These are phyloP conservation scores for Cephonodes hylas DNA, from an alignment of 2,888 invertebrate genomes.

Conservation along the genomic window DNA sequence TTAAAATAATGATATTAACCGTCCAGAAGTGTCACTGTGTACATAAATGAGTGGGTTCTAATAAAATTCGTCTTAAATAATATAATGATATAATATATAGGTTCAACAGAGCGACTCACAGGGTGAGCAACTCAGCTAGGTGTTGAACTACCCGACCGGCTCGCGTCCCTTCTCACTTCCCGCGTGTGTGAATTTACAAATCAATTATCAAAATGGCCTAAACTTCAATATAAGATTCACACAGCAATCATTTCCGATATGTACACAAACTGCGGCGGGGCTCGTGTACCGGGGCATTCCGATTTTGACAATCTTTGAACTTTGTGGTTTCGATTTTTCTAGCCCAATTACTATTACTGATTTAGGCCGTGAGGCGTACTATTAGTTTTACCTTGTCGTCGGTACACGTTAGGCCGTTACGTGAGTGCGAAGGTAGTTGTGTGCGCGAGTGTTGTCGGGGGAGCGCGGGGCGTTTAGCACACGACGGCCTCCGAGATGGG, in stretches of 20 bases:
- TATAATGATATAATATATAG: constrained; percentile 44
- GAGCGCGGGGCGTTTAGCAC: constrained; percentile 77
- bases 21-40: constrained; percentile 37
- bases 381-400: not conserved
- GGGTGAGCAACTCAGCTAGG: constrained; percentile 28
- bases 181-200: not conserved
- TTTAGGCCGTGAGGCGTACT: not conserved
- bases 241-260: not conserved
- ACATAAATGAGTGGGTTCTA: constrained; percentile 28
- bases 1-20: constrained; percentile 44
- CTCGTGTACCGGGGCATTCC: not conserved
- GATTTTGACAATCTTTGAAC: not conserved
- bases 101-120: constrained; percentile 20
- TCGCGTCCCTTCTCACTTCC: constrained; percentile 18
- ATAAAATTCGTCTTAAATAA: constrained; percentile 48
- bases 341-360: not conserved
- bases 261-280: not conserved
- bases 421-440: not conserved
- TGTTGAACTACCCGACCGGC: constrained; percentile 21
- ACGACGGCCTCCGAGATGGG: constrained; percentile 88
- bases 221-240: not conserved
- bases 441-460: not conserved
- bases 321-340: not conserved
- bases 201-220: not conserved
- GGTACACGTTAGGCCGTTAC: not conserved